Base-by-base conservation (phyloP, 2,113 vertebrate species). In the Forbesichthys papilliferus region DNA sequence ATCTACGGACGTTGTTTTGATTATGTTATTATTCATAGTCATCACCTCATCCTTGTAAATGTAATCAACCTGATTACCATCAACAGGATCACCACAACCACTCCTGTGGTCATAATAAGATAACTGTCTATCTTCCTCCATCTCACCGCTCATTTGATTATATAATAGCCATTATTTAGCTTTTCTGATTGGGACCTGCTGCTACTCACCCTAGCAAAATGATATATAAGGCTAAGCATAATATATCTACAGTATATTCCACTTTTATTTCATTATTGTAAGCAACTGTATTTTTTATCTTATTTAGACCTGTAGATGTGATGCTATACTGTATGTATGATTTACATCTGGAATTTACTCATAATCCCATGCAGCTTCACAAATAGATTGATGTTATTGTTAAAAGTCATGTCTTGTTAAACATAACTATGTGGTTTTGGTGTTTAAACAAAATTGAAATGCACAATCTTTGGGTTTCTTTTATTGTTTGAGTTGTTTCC, bases 231-330 rank as follows among this genome's bases (percentile, higher is more conserved):
- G 42, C 49, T 3, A 27, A 46, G 55, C 67, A 60, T 42, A 27
- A 48, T 59, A 71, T 71, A 70, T 70, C 68, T 55, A 46, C 51
- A 61, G 11, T 61, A 54, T 11, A 51, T 52, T 20, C 8, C 48
- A 75, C 68, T 57, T 48, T 48, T 6, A 49, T n/a, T 1, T 11
- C 54, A 73, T 61, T 62, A 47, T 69, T 82, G 70, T 60, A 75
- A 86, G 83, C 68, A 83, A 71, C 80, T 66, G 81, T 79, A 83
- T 5, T 13, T 68, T 78, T 60, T 42, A 48, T 74, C 64, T 78
- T 73, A 71, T 84, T 83, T 74, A 71, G 77, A 73, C 56, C 42
- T 58, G 69, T 71, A 65, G 63, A 66, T 49, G 20, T 27, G 27
- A 27, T 27, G 27, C 27, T 27, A 27, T 27, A 27, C 27, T 27